Conservation (phyloP, 1,140 invertebrate species). For the Ericerus pela region DNA sequence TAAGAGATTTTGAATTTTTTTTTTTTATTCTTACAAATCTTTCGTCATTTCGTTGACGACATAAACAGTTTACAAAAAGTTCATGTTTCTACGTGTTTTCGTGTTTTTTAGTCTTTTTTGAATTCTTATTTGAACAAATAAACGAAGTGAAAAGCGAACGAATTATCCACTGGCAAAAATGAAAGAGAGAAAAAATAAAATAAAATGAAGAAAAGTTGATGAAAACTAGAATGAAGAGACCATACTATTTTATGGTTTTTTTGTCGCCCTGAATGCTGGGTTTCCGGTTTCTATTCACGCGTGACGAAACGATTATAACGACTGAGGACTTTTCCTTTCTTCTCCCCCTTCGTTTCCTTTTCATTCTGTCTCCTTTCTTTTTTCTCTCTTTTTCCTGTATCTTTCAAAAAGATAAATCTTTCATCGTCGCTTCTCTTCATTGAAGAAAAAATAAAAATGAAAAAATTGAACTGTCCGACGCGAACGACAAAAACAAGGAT, state of each 20-base stretch:
- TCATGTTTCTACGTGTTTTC: background rate
- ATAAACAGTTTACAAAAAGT: background rate
- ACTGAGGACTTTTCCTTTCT: background rate
- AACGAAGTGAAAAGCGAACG: too few species aligned
- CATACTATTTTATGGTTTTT: background rate
- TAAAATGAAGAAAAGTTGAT: background rate
- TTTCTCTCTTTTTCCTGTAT: too few species aligned
- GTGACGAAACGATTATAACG: slow-evolving; percentile 9
- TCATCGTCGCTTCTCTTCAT: too few species aligned
- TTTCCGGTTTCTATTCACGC: slow-evolving; percentile 8
- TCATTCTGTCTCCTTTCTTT: too few species aligned
- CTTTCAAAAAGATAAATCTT: too few species aligned
- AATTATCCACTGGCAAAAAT: too few species aligned
- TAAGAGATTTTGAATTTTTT: background rate
- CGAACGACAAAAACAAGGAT: too few species aligned
- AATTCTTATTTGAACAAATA: too few species aligned
- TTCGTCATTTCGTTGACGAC: background rate
- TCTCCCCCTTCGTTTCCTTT: background rate
- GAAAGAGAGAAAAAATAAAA: too few species aligned
- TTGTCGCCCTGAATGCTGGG: background rate
- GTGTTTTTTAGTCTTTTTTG: background rate
- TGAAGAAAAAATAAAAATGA: too few species aligned
- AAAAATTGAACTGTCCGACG: too few species aligned
- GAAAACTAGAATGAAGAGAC: background rate
- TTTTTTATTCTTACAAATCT: background rate